phyloP scores from a whole-genome alignment of 2,888 invertebrate genomes.

The Trichogramma dendrolimi region DNA sequence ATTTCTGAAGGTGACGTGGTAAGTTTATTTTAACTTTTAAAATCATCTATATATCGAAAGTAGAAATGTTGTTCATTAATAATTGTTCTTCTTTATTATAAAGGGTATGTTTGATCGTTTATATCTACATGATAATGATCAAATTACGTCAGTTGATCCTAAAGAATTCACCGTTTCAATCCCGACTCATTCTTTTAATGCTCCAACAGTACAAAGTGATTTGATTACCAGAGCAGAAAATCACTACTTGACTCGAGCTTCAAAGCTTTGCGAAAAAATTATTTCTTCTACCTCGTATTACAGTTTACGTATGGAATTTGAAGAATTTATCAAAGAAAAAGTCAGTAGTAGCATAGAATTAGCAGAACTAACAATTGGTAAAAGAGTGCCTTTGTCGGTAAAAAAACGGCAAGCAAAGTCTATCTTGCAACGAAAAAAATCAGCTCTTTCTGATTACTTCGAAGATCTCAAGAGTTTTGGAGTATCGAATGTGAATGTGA shows the following conservation, averaged over 20 bases:
- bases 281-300: constrained; percentile 60
- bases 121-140: constrained; percentile 31
- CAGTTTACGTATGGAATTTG: constrained; percentile 60
- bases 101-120: constrained; percentile 46
- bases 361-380: constrained; percentile 59
- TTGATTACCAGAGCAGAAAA: constrained; percentile 51
- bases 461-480: constrained; percentile 72
- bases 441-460: constrained; percentile 81
- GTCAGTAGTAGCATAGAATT: constrained; percentile 68
- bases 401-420: constrained; percentile 76
- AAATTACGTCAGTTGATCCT: constrained; percentile 42
- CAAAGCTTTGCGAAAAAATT: constrained; percentile 63
- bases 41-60: background rate
- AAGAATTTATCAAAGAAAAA: constrained; percentile 63
- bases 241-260: constrained; percentile 59
- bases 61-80: background rate
- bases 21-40: constrained; percentile 6
- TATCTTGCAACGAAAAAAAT: constrained; percentile 79
- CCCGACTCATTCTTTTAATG: background rate
- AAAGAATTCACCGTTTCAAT: constrained; percentile 45
- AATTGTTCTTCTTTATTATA: background rate
- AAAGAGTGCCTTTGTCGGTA: constrained; percentile 61
- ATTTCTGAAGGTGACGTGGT: constrained; percentile 29
- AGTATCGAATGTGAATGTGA: constrained; percentile 62
- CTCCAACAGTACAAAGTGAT: constrained; percentile 27